Evolutionary conservation across 2,797 vertebrate genomes (phyloP).

Genomic region (Sebastes cheni): DNA sequence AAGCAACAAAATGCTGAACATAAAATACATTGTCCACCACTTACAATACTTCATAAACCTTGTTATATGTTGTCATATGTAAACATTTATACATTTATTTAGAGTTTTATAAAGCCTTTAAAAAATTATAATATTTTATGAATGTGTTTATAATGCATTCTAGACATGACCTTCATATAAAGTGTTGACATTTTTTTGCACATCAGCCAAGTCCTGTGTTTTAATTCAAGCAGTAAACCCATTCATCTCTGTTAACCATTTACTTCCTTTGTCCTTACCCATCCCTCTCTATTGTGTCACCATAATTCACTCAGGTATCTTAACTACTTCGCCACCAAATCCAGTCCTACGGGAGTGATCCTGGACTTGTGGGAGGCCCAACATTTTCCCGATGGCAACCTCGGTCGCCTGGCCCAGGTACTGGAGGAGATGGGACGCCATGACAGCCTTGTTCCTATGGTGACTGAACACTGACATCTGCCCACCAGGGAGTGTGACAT

Average conservation of each 20-base stretch:
- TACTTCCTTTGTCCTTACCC: neutral
- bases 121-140: neutral
- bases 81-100: neutral
- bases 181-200: neutral
- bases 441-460: conserved; percentile 88
- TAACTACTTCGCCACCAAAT: conserved; percentile 99
- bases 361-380: conserved; percentile 98
- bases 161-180: neutral
- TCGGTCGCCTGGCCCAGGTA: conserved; percentile 93
- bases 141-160: too few species aligned
- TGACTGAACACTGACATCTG: conserved; percentile 88
- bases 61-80: neutral
- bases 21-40: neutral
- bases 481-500: conserved; percentile 44
- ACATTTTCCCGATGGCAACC: conserved; percentile 97
- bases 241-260: neutral
- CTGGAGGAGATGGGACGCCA: conserved; percentile 98
- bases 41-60: too few species aligned
- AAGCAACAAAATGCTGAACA: neutral
- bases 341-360: conserved; percentile 96
- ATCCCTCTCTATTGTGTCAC: neutral
- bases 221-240: neutral
- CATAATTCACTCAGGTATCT: conserved; percentile 86
- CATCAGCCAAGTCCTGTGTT: neutral
- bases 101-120: neutral